phyloP scores from a whole-genome alignment of 92 coral and sea anemone genomes.

The Zoanthus sansibaricus region DNA sequence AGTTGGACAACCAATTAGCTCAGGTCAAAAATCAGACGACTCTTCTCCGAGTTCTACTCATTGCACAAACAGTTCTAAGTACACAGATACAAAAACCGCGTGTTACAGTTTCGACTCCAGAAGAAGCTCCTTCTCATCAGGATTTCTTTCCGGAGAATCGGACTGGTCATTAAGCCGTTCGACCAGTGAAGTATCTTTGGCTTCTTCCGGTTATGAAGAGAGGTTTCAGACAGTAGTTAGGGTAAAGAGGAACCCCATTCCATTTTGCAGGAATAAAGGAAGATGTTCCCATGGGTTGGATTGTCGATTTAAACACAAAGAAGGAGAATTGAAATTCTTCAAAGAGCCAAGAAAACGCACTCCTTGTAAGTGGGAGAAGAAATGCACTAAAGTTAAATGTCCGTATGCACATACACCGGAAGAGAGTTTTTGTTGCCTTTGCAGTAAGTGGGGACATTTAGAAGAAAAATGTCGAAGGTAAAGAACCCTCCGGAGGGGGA shows the following conservation, averaged over 20 bases:
- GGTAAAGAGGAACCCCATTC: neutral
- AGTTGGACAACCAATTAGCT: neutral
- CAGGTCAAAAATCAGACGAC: too few species aligned
- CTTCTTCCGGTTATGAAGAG: conserved; percentile 30
- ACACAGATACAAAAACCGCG: too few species aligned
- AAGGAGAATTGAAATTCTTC: conserved; percentile 1
- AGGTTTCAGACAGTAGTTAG: conserved; percentile 11
- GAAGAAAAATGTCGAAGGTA: neutral
- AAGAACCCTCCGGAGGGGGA: too few species aligned
- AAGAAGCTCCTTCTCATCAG: neutral
- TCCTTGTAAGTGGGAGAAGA: neutral
- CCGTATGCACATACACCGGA: neutral
- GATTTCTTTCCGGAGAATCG: neutral
- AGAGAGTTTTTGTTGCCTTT: conserved; percentile 10
- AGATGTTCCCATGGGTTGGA: neutral
- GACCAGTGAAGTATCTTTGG: conserved; percentile 19
- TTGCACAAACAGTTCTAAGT: too few species aligned
- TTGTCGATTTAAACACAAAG: conserved; percentile 17
- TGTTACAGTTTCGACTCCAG: too few species aligned
- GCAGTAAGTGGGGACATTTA: conserved; percentile 39
- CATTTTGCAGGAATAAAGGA: conserved; percentile 5
- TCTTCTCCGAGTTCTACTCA: too few species aligned
- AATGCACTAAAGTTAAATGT: neutral
- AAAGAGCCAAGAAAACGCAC: neutral
- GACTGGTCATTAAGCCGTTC: conserved; percentile 6